These are phyloP conservation scores for Unio delphinus DNA, from an alignment of 2,888 invertebrate species.

Conservation along the genomic window DNA sequence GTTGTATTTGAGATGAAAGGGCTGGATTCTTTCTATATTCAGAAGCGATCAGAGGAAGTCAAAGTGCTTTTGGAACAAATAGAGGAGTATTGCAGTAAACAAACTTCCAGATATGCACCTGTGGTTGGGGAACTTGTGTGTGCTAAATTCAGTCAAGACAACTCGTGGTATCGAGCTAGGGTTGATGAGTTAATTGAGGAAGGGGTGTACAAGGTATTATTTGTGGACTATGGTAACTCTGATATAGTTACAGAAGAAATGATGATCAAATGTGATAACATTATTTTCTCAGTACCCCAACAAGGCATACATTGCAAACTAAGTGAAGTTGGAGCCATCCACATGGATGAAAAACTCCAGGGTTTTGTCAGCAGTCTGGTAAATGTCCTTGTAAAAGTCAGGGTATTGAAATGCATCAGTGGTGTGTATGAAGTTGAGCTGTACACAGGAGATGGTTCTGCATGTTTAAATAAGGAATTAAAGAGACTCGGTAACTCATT, in stretches of 20 bases:
- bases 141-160: slow-evolving; percentile 27
- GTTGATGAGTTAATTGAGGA: slow-evolving; percentile 35
- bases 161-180: slow-evolving; percentile 56
- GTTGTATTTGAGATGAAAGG: slow-evolving; percentile 22
- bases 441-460: slow-evolving; percentile 11
- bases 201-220: slow-evolving; percentile 44
- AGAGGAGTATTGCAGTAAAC: slow-evolving; percentile 8
- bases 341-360: slow-evolving; percentile 9
- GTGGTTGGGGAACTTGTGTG: slow-evolving; percentile 36
- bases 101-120: slow-evolving; percentile 18
- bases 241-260: slow-evolving; percentile 27
- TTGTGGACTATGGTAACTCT: slow-evolving; percentile 67
- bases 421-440: slow-evolving; percentile 34
- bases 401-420: slow-evolving; percentile 8
- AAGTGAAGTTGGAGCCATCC: slow-evolving; percentile 4
- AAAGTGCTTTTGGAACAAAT: slow-evolving; percentile 16
- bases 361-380: slow-evolving; percentile 12
- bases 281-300: slow-evolving; percentile 29
- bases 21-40: slow-evolving; percentile 12
- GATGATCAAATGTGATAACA: slow-evolving; percentile 29
- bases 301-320: slow-evolving; percentile 43
- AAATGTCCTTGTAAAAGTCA: slow-evolving; percentile 15
- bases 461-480: too few relatives aligned
- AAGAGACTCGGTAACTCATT: too few relatives aligned
- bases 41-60: slow-evolving; percentile 33